A percentile compares a stretch with the other conserved stretches of the same genome.
Evolutionary conservation across 1,140 invertebrate species (phyloP).

Genomic region (Danaus plexippus): DNA sequence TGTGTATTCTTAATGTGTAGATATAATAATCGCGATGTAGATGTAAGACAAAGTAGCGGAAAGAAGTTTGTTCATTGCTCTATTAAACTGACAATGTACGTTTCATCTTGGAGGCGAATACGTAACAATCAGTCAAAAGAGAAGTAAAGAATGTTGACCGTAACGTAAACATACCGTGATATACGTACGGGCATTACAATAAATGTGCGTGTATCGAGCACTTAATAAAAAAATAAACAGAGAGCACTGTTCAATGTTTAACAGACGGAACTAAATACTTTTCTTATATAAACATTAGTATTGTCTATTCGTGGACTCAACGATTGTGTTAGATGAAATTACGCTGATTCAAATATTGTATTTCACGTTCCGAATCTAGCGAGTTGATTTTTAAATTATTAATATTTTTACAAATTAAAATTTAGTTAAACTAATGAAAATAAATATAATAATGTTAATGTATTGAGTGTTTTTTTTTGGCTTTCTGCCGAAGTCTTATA

Average conservation of each 20-base stretch:
- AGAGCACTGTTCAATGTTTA: conserved; percentile 51
- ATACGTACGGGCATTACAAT: conserved; percentile 57
- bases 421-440: not conserved
- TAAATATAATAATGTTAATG: not conserved
- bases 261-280: conserved; percentile 53
- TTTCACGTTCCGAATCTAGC: too few relatives aligned
- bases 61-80: too few relatives aligned
- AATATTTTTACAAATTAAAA: conserved; percentile 1
- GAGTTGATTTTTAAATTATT: conserved; percentile 4
- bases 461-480: too few relatives aligned
- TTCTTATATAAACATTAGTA: conserved; percentile 49
- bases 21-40: too few relatives aligned
- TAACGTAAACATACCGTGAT: conserved; percentile 55
- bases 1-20: too few relatives aligned
- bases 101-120: too few relatives aligned
- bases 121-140: too few relatives aligned
- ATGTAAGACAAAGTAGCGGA: too few relatives aligned
- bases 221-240: conserved; percentile 65
- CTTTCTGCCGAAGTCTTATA: too few relatives aligned
- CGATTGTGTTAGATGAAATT: not conserved
- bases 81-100: too few relatives aligned
- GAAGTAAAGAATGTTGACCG: too few relatives aligned
- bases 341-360: not conserved
- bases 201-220: conserved; percentile 57
- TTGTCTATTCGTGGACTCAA: conserved; percentile 44